These are phyloP conservation scores for Atlantisia rogersi DNA, from an alignment of 2,113 vertebrate species.

Conservation along the genomic window DNA sequence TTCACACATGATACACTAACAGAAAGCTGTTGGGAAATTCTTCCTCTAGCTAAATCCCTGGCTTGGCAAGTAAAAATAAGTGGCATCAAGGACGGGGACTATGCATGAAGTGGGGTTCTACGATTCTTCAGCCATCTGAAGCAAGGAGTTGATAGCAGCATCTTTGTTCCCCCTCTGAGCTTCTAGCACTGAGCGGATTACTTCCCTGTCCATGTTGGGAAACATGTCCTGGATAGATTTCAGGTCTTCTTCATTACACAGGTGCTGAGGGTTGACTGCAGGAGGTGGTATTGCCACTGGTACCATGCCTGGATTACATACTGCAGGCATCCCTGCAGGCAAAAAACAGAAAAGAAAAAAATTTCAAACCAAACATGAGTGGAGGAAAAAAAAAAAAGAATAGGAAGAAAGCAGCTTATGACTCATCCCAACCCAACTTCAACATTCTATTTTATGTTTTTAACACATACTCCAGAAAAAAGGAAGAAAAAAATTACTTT, in stretches of 20 bases:
- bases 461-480: not conserved
- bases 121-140: constrained; percentile 95
- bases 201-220: constrained; percentile 93
- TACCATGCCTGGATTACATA: constrained; percentile 90
- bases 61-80: constrained; percentile 60
- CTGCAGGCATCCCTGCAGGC: constrained; percentile 84
- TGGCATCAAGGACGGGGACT: not conserved
- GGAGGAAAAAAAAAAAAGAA: not conserved
- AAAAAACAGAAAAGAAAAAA: not conserved
- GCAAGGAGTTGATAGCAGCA: constrained; percentile 93
- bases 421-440: not conserved
- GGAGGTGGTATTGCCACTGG: constrained; percentile 86
- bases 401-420: not conserved
- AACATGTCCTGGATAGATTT: constrained; percentile 97
- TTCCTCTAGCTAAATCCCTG: constrained; percentile 72
- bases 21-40: constrained; percentile 50
- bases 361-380: not conserved
- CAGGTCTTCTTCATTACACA: constrained; percentile 89
- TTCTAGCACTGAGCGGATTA: constrained; percentile 93
- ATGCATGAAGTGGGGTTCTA: constrained; percentile 64
- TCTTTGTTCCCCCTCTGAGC: constrained; percentile 93
- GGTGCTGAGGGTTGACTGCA: constrained; percentile 75
- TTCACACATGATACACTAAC: constrained; percentile 26
- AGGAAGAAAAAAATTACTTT: not conserved
- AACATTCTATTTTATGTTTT: not conserved